These are phyloP conservation scores for Ormyrus nitidulus DNA, from an alignment of 2,888 invertebrate genomes.

Conservation along the genomic window DNA sequence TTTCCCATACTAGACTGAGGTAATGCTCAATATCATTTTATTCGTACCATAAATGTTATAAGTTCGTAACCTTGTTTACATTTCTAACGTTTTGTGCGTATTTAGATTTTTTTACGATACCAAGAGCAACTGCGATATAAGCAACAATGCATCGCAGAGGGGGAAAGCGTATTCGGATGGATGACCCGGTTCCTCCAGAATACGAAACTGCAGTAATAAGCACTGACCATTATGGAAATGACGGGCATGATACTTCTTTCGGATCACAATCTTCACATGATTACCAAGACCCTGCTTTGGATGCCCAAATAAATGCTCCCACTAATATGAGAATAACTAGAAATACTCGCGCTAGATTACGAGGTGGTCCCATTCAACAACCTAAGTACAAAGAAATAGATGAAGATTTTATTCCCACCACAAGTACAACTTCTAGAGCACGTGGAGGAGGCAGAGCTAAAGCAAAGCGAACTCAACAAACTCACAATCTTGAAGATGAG, in stretches of 20 bases:
- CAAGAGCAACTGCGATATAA: slow-evolving; percentile 1
- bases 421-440: slow-evolving; percentile 59
- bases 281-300: slow-evolving; percentile 44
- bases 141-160: slow-evolving; percentile 84
- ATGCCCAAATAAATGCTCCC: slow-evolving; percentile 61
- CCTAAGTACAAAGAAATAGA: slow-evolving; percentile 74
- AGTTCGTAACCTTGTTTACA: background rate
- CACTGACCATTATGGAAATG: slow-evolving; percentile 78
- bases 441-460: slow-evolving; percentile 76
- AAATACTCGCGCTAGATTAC: slow-evolving; percentile 73
- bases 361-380: slow-evolving; percentile 72
- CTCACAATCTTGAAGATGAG: slow-evolving; percentile 82
- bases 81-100: background rate
- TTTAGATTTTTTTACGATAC: background rate
- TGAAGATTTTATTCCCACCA: slow-evolving; percentile 67
- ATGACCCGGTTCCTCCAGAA: slow-evolving; percentile 90
- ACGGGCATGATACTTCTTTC: slow-evolving; percentile 73
- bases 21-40: background rate
- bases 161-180: slow-evolving; percentile 94
- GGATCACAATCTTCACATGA: slow-evolving; percentile 35
- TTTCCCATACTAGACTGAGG: no score
- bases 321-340: slow-evolving; percentile 75
- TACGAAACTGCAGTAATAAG: slow-evolving; percentile 85
- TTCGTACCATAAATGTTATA: background rate
- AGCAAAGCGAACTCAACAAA: slow-evolving; percentile 66